A percentile compares a stretch with the other conserved stretches of the same genome.
Conservation (phyloP, 2,888 invertebrate genomes). For the Dolichomitus sp. region DNA sequence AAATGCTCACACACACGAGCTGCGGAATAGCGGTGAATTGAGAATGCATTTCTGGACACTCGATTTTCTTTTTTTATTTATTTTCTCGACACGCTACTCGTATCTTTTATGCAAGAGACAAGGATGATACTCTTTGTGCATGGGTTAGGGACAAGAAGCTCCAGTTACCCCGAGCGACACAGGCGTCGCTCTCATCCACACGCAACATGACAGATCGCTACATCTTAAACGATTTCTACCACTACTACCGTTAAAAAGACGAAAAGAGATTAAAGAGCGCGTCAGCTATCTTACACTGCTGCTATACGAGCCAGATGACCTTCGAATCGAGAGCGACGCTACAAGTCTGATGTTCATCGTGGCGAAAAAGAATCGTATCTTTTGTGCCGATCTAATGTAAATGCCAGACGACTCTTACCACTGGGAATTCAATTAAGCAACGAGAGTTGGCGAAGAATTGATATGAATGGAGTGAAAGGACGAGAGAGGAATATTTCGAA, state of each 20-base stretch:
- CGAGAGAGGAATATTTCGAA: conserved; percentile 3
- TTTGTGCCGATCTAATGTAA: conserved; percentile 44
- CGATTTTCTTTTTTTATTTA: conserved; percentile 42
- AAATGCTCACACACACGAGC: conserved; percentile 33
- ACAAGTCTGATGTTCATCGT: conserved; percentile 46
- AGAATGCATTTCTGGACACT: conserved; percentile 68
- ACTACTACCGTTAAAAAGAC: conserved; percentile 51
- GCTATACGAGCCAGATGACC: conserved; percentile 47
- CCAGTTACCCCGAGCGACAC: conserved; percentile 41
- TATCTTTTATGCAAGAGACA: conserved; percentile 42
- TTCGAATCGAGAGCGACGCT: conserved; percentile 41
- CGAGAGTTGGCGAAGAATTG: conserved; percentile 33
- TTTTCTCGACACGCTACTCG: conserved; percentile 18
- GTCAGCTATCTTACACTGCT: conserved; percentile 42
- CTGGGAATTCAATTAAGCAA: conserved; percentile 57
- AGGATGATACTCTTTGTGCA: conserved; percentile 58
- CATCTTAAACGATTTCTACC: conserved; percentile 66
- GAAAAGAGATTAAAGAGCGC: conserved; percentile 24
- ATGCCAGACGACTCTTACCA: conserved; percentile 40
- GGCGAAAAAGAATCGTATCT: conserved; percentile 68
- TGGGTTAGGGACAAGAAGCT: conserved; percentile 35
- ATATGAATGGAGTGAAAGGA: conserved; percentile 35
- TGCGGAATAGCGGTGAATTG: conserved; percentile 64
- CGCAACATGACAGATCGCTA: conserved; percentile 65
- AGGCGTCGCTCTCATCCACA: conserved; percentile 38